Base-by-base conservation (phyloP, 2,888 invertebrate genomes). In the Lottia scabra region DNA sequence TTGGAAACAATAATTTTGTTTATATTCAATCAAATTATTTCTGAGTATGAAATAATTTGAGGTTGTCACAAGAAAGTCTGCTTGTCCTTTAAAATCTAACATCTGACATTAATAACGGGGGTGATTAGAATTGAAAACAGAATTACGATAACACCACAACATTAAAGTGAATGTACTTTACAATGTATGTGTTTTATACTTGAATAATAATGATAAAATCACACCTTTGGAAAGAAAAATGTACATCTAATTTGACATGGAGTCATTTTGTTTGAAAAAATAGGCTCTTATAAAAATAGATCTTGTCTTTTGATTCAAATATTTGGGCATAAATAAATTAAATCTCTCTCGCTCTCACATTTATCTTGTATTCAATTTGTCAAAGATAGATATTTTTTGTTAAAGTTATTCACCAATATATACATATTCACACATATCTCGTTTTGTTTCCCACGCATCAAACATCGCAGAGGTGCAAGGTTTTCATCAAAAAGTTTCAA, bases 221-320 rank as follows among this genome's bases (percentile, higher is more conserved):
- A 56, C 56, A 23, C 19, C 56, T 56, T 38, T 56, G 56, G 56
- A 56, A 56, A 56, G 56, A 23, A 56, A 38, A 56, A 56, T 56
- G 56, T 56, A 56, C 56, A 56, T 23, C 56, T 23, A 56, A 23
- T 38, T 38, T 38, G 38, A 23, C 56, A 56, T 19, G 56, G 56
- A 56, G 56, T 56, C 56, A 68, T 63, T 48, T 65, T 64, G 70
- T 63, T 70, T 70, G 70, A 70, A 70, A 70, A 70, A 70, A 70
- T 70, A 70, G 64, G 70, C 46, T 70, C 70, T 70, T 70, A 70
- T 70, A 70, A 70, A 70, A 70, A 70, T 70, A 70, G 70, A 70
- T 70, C 70, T 70, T 70, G 56, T 56, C 38, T 38, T 56, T 65
- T 65, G 64, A 64, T 64, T 70, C 70, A 70, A 70, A 70, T 64